These are phyloP conservation scores for Congeria kusceri DNA, from an alignment of 2,888 invertebrate genomes.

Conservation along the genomic window DNA sequence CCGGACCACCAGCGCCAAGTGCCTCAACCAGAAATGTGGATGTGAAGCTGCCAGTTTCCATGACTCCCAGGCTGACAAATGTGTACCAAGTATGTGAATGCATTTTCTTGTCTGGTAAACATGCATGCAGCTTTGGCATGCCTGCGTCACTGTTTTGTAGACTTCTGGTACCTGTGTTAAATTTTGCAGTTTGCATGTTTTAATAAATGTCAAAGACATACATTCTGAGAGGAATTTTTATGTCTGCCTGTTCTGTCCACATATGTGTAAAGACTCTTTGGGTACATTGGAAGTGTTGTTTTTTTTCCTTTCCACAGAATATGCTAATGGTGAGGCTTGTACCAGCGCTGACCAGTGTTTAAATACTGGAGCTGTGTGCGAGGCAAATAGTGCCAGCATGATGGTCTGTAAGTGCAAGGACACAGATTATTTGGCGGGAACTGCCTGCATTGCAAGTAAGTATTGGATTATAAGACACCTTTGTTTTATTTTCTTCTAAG, in stretches of 20 bases:
- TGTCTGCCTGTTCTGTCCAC: no score
- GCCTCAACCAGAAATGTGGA: constrained; percentile 14
- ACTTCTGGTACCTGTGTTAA: no score
- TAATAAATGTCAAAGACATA: no score
- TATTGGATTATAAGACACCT: no score
- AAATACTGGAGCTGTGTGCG: constrained; percentile 12
- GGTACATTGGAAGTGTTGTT: neutral
- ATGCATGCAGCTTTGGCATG: no score
- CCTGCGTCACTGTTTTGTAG: no score
- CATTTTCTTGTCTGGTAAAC: neutral
- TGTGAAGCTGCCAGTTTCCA: constrained; percentile 13
- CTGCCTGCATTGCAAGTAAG: constrained; percentile 18
- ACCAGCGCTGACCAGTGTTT: constrained; percentile 10
- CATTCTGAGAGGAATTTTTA: no score
- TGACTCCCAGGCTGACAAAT: constrained; percentile 11
- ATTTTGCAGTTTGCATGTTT: no score
- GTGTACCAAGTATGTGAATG: constrained; percentile 22
- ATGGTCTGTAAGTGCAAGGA: constrained; percentile 9
- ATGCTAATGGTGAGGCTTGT: constrained; percentile 11
- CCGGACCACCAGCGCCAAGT: constrained; percentile 10
- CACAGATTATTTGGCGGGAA: constrained; percentile 8
- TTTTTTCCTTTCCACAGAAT: constrained; percentile 20
- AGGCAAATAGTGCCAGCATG: neutral
- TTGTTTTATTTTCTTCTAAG: no score
- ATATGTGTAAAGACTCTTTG: no score